A percentile compares a stretch with the other conserved stretches of the same genome.
Evolutionary conservation across 2,113 vertebrate genomes (phyloP).

Genomic region (Anhinga anhinga): DNA sequence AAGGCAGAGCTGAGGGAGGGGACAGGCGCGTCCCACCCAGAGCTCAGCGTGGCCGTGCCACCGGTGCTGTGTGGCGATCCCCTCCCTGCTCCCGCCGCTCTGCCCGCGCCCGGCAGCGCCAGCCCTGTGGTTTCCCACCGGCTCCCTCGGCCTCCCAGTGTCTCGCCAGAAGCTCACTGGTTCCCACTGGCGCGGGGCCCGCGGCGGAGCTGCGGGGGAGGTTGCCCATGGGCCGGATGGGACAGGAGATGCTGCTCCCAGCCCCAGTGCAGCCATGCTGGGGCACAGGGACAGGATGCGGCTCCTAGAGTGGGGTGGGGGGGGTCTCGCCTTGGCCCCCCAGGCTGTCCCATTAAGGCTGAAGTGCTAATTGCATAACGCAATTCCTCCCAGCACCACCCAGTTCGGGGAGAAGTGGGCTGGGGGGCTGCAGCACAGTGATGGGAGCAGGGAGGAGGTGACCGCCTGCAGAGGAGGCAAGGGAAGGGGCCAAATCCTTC

Average conservation of each 20-base stretch:
- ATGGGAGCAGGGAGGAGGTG: not conserved
- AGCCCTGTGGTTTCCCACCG: not conserved
- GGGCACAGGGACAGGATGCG: not conserved
- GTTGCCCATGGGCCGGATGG: fast-evolving
- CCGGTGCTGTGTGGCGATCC: not conserved
- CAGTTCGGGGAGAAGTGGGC: not conserved
- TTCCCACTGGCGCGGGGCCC: not conserved
- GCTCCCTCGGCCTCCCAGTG: not conserved
- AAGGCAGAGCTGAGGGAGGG: not conserved
- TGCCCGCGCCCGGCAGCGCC: not conserved
- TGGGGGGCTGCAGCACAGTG: not conserved
- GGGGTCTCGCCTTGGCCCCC: not conserved
- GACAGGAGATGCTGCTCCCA: not conserved
- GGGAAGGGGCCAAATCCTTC: not conserved
- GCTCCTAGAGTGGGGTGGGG: not conserved
- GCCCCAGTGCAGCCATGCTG: not conserved
- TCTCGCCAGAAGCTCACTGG: not conserved
- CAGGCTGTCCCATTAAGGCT: not conserved
- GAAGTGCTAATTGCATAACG: not conserved
- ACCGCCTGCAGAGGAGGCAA: fast-evolving
- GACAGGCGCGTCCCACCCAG: not conserved
- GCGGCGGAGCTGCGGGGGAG: fast-evolving
- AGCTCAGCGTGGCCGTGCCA: not conserved
- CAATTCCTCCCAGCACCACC: not conserved
- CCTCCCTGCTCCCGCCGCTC: not conserved